phyloP scores from a whole-genome alignment of 2,888 invertebrate species.

The Drosophila anomelani region DNA sequence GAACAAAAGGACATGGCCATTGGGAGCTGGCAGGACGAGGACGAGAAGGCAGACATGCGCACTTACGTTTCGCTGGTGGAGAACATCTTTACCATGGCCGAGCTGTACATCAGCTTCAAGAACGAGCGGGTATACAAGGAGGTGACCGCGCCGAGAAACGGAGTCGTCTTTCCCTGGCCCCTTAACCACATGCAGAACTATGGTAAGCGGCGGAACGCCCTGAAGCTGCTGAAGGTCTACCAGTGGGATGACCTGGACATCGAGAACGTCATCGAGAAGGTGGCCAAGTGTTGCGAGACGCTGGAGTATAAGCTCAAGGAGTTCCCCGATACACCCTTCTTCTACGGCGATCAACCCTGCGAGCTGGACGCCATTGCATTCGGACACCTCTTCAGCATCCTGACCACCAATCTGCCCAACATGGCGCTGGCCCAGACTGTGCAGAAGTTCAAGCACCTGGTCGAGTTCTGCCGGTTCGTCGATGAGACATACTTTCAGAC shows the following conservation, averaged over 20 bases:
- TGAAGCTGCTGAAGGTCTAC: conserved; percentile 90
- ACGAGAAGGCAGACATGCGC: conserved; percentile 95
- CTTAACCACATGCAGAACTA: conserved; percentile 92
- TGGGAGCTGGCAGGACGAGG: conserved; percentile 89
- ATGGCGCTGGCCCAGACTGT: conserved; percentile 92
- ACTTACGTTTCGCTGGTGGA: conserved; percentile 97
- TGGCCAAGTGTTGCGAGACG: conserved; percentile 92
- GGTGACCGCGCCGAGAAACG: conserved; percentile 93
- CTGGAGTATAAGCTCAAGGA: conserved; percentile 93
- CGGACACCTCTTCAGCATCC: conserved; percentile 97
- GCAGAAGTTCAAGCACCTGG: conserved; percentile 90
- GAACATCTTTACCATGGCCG: conserved; percentile 95
- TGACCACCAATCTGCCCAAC: conserved; percentile 95
- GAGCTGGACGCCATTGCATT: conserved; percentile 98
- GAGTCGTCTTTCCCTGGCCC: conserved; percentile 97
- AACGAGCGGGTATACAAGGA: conserved; percentile 91
- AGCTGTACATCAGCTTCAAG: conserved; percentile 94
- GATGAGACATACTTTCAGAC: conserved; percentile 91
- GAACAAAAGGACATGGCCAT: conserved; percentile 93
- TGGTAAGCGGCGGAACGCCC: conserved; percentile 89
- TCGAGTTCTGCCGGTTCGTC: conserved; percentile 92
- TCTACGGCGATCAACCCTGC: conserved; percentile 94
- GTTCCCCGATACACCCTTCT: conserved; percentile 87
- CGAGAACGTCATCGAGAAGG: conserved; percentile 91
- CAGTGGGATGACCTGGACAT: conserved; percentile 93